Evolutionary conservation across 1,140 invertebrate species (phyloP).

Genomic region (Leptinotarsa texana): DNA sequence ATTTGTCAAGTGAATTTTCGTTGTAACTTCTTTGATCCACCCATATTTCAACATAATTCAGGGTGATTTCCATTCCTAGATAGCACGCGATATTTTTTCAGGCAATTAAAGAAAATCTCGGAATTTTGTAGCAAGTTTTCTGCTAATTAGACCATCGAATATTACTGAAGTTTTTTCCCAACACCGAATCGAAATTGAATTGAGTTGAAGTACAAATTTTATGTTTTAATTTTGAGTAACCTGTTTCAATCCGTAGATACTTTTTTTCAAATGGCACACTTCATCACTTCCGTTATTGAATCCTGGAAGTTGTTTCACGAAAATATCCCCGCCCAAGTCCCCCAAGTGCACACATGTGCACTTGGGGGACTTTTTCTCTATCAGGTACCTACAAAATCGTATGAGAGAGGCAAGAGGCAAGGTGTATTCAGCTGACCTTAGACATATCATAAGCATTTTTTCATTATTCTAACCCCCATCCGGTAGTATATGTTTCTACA

Average conservation of each 20-base stretch:
- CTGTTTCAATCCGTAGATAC: neutral
- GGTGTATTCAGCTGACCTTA: too few relatives aligned
- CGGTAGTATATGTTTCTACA: too few relatives aligned
- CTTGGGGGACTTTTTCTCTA: too few relatives aligned
- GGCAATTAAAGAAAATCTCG: neutral
- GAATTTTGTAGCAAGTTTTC: neutral
- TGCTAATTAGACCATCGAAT: neutral
- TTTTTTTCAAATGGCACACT: neutral
- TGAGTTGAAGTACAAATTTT: too few relatives aligned
- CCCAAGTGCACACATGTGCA: too few relatives aligned
- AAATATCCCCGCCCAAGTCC: too few relatives aligned
- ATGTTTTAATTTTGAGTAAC: neutral
- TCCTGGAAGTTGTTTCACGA: neutral
- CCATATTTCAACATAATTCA: neutral
- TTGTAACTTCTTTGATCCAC: neutral
- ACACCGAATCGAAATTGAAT: too few relatives aligned
- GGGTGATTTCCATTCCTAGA: neutral
- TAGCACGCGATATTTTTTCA: neutral
- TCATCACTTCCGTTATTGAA: neutral
- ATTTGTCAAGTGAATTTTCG: neutral
- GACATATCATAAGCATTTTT: too few relatives aligned
- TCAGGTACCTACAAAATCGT: too few relatives aligned
- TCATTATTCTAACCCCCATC: too few relatives aligned
- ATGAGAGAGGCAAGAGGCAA: too few relatives aligned
- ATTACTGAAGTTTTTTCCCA: too few relatives aligned